A percentile compares a stretch with the other conserved stretches of the same genome.
These are phyloP conservation scores for Rhynchonema sp. DNA, from an alignment of 2,888 invertebrate genomes.

Conservation along the genomic window DNA sequence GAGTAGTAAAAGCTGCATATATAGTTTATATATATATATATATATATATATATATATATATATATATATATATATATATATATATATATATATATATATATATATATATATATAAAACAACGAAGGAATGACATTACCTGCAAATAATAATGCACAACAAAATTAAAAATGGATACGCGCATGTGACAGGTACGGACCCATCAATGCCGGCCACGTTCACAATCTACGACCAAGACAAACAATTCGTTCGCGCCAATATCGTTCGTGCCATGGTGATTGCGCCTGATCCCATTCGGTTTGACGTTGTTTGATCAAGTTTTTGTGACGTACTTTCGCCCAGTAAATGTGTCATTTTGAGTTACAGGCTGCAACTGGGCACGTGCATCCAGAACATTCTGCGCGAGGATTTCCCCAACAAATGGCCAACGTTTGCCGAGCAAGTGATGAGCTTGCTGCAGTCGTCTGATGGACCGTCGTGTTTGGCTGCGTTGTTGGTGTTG, in stretches of 20 bases:
- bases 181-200: background rate
- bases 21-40: too few species aligned
- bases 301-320: background rate
- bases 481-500: slow-evolving; percentile 65
- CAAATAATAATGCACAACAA: too few species aligned
- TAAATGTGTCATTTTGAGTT: background rate
- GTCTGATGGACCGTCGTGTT: slow-evolving; percentile 29
- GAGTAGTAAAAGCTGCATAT: too few species aligned
- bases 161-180: too few species aligned
- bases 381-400: slow-evolving; percentile 80
- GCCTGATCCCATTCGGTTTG: slow-evolving; percentile 45
- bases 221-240: slow-evolving; percentile 86
- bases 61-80: too few species aligned
- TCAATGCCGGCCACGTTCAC: slow-evolving; percentile 43
- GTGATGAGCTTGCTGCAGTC: slow-evolving; percentile 68
- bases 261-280: slow-evolving; percentile 87
- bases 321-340: background rate
- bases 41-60: too few species aligned
- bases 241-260: slow-evolving; percentile 70
- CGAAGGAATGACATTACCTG: too few species aligned
- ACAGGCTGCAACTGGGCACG: slow-evolving; percentile 67
- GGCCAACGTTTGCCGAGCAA: slow-evolving; percentile 66
- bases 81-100: too few species aligned
- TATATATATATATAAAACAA: too few species aligned
- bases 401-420: slow-evolving; percentile 64